Conservation (phyloP, 2,113 vertebrate species). For the Oxyruncus cristatus region DNA sequence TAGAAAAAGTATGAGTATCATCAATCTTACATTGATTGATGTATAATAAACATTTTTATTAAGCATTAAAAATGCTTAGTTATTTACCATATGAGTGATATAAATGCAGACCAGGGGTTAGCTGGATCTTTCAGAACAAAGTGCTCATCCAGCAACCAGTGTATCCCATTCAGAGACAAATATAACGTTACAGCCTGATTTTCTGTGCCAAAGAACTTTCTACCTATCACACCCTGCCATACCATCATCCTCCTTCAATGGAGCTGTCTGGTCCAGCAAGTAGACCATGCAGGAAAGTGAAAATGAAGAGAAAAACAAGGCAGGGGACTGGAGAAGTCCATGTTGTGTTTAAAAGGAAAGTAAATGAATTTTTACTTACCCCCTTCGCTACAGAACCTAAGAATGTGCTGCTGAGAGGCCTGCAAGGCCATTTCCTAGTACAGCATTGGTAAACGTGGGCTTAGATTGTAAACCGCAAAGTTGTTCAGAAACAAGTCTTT, state of each 20-base stretch:
- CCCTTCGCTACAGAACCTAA: neutral
- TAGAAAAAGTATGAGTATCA: neutral
- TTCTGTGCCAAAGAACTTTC: neutral
- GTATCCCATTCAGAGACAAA: neutral
- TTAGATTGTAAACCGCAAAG: neutral
- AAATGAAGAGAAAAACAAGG: neutral
- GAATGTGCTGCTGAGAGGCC: neutral
- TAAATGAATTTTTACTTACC: neutral
- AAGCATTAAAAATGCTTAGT: neutral
- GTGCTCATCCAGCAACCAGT: neutral
- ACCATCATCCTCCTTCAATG: neutral
- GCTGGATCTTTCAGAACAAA: neutral
- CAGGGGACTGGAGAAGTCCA: neutral
- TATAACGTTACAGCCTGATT: neutral
- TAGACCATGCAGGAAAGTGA: neutral
- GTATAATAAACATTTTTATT: neutral
- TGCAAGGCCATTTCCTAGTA: neutral
- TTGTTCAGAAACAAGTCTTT: neutral
- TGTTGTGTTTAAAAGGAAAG: neutral
- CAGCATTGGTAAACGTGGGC: neutral
- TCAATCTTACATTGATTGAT: too few relatives aligned
- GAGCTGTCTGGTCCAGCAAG: constrained; percentile 15
- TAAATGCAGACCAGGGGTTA: neutral
- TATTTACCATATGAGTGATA: neutral
- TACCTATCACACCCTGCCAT: neutral